Evolutionary conservation across 2,888 invertebrate genomes (phyloP).

Genomic region (Luffia ferchaultella): DNA sequence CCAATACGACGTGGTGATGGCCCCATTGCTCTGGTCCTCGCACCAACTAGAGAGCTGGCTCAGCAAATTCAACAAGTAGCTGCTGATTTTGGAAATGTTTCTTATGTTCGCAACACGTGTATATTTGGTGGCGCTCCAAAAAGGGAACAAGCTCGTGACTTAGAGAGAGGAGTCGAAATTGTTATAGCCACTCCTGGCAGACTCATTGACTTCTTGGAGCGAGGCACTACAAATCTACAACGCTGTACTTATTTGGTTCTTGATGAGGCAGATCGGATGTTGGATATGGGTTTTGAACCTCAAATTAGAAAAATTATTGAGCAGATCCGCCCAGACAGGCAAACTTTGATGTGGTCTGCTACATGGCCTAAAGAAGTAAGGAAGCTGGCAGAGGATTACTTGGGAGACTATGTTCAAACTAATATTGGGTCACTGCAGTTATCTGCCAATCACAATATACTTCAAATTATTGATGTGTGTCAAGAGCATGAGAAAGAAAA

Average conservation of each 20-base stretch:
- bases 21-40: constrained; percentile 82
- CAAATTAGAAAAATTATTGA: constrained; percentile 94
- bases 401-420: constrained; percentile 88
- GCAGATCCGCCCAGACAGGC: constrained; percentile 92
- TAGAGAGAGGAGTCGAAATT: constrained; percentile 84
- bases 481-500: constrained; percentile 87
- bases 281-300: constrained; percentile 98
- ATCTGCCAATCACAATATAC: constrained; percentile 91
- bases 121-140: constrained; percentile 95
- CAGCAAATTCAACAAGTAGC: constrained; percentile 87
- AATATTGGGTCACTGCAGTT: constrained; percentile 90
- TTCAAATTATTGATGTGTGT: constrained; percentile 87
- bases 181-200: constrained; percentile 91
- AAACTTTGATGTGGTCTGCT: constrained; percentile 98
- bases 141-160: constrained; percentile 73
- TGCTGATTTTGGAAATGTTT: constrained; percentile 78
- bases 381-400: constrained; percentile 90
- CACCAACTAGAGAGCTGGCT: constrained; percentile 80
- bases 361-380: constrained; percentile 99
- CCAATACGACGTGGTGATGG: constrained; percentile 81
- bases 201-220: constrained; percentile 84
- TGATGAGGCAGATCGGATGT: constrained; percentile 94
- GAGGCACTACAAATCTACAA: constrained; percentile 75
- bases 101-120: constrained; percentile 83
- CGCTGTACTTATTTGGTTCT: constrained; percentile 86